Percentiles rank a stretch among this genome's conserved stretches.
Evolutionary conservation across 2,797 vertebrate species (phyloP).

Genomic region (Phoxinus dragarum): DNA sequence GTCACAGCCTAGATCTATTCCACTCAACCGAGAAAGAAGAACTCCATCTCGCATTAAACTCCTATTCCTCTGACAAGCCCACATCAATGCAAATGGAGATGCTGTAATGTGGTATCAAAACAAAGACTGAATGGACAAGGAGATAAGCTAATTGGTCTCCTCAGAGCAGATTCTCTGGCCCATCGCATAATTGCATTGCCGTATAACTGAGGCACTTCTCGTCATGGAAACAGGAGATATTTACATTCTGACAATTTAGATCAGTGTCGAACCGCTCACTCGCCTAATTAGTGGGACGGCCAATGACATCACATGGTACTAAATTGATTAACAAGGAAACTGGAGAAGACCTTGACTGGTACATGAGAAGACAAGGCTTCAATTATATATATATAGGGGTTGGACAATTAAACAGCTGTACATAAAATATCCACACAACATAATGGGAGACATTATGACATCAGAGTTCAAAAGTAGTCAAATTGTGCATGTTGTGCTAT

Average conservation of each 20-base stretch:
- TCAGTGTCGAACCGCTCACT: conserved; percentile 61
- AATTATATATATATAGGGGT: conserved; percentile 10
- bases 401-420: neutral
- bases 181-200: conserved; percentile 72
- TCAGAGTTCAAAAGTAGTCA: neutral
- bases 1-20: conserved; percentile 62
- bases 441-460: neutral
- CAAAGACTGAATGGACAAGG: conserved; percentile 66
- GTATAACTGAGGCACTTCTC: conserved; percentile 62
- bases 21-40: conserved; percentile 42
- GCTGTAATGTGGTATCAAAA: conserved; percentile 59
- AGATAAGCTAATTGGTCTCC: conserved; percentile 74
- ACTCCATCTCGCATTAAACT: conserved; percentile 58
- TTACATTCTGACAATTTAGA: conserved; percentile 60
- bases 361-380: conserved; percentile 12
- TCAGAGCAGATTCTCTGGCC: conserved; percentile 62
- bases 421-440: neutral
- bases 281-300: conserved; percentile 59
- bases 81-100: conserved; percentile 55
- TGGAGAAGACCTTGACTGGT: conserved; percentile 21
- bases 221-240: conserved; percentile 68
- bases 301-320: conserved; percentile 27
- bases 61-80: conserved; percentile 56
- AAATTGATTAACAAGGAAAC: conserved; percentile 41
- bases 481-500: neutral